phyloP scores from a whole-genome alignment of 2,113 vertebrate genomes.

The Ceyx melanurus region DNA sequence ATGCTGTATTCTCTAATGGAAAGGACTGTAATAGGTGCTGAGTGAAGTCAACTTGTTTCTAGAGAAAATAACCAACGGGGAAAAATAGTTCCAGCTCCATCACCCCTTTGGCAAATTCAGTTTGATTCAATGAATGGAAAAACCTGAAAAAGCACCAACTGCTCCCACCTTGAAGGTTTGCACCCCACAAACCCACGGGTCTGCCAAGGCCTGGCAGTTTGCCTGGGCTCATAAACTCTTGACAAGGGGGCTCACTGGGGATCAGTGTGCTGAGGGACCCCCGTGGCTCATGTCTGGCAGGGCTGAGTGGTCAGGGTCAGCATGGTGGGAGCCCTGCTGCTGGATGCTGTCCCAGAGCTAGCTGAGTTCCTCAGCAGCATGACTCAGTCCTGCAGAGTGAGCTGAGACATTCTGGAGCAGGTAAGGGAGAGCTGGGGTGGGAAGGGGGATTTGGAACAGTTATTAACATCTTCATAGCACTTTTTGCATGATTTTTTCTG shows the following conservation, averaged over 20 bases:
- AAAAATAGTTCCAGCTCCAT: constrained; percentile 15
- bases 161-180: constrained; percentile 39
- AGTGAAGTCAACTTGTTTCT: constrained; percentile 39
- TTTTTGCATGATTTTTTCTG: background rate
- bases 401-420: constrained; percentile 48
- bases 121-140: constrained; percentile 52
- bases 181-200: background rate
- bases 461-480: fast-evolving
- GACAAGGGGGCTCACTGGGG: background rate
- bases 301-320: constrained; percentile 53
- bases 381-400: constrained; percentile 51
- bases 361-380: constrained; percentile 47
- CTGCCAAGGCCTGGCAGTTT: constrained; percentile 49
- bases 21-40: constrained; percentile 10
- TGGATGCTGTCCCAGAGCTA: constrained; percentile 51
- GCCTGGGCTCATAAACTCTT: constrained; percentile 58
- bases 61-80: constrained; percentile 38
- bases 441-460: background rate
- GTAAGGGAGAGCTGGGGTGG: constrained; percentile 7
- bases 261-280: constrained; percentile 40
- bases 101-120: constrained; percentile 22
- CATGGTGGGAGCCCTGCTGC: constrained; percentile 37
- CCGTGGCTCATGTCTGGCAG: constrained; percentile 47
- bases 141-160: constrained; percentile 27
- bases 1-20: background rate